These are phyloP conservation scores for Polyommatus icarus DNA, from an alignment of 2,888 invertebrate species.

Conservation along the genomic window DNA sequence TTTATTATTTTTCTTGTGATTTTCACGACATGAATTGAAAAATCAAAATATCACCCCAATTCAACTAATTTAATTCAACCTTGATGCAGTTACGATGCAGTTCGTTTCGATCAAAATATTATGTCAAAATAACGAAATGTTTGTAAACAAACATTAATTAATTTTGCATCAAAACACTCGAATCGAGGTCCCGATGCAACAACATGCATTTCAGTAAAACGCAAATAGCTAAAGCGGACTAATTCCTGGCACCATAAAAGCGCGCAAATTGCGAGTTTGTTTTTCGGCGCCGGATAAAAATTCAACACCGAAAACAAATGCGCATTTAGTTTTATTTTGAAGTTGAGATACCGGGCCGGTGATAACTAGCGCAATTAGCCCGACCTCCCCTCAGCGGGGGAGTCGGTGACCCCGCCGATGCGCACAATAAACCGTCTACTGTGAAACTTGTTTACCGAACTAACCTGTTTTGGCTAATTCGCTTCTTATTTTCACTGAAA, in stretches of 20 bases:
- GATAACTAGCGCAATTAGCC: conserved; percentile 55
- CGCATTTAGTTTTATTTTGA: conserved; percentile 33
- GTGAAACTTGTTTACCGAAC: conserved; percentile 46
- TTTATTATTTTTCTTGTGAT: too few species aligned
- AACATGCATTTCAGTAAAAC: conserved; percentile 10
- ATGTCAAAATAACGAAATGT: too few species aligned
- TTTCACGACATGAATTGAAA: too few species aligned
- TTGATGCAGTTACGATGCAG: too few species aligned
- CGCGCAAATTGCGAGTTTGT: conserved; percentile 14
- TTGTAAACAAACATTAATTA: not conserved
- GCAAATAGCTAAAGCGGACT: conserved; percentile 17
- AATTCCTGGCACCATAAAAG: conserved; percentile 20
- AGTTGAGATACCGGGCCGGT: conserved; percentile 50
- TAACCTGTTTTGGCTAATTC: conserved; percentile 43
- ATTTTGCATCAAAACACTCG: not conserved
- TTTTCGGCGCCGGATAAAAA: conserved; percentile 14
- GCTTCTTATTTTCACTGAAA: conserved; percentile 37
- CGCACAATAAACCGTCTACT: conserved; percentile 47
- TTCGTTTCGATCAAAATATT: too few species aligned
- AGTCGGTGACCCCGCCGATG: conserved; percentile 39
- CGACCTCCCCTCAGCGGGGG: conserved; percentile 42
- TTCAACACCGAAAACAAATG: conserved; percentile 26
- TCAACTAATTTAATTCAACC: too few species aligned
- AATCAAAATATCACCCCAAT: too few species aligned
- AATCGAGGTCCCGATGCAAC: not conserved